Percentiles rank a stretch among this genome's conserved stretches.
phyloP scores from a whole-genome alignment of 1,140 invertebrate species.

The Mactra quadrangularis region DNA sequence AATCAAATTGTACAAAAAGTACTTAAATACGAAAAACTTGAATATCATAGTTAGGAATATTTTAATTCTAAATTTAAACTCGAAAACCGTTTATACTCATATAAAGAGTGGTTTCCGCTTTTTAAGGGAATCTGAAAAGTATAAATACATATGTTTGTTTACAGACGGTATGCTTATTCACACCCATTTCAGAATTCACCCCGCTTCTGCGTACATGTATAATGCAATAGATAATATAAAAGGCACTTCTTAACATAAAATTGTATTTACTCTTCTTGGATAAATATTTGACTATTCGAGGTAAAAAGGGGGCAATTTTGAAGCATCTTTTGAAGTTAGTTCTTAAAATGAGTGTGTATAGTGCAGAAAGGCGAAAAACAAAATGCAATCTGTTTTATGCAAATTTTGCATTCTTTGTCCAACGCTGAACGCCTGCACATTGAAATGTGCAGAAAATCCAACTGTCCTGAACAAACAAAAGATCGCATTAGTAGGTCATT shows the following conservation, averaged over 20 bases:
- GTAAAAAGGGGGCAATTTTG: neutral
- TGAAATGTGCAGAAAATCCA: conserved; percentile 49
- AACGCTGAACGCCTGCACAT: conserved; percentile 55
- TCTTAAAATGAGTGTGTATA: conserved; percentile 46
- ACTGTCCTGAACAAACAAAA: conserved; percentile 56
- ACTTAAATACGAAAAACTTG: neutral
- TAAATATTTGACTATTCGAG: neutral
- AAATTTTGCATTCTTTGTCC: conserved; percentile 46
- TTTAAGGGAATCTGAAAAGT: conserved; percentile 55
- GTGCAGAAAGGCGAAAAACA: conserved; percentile 11
- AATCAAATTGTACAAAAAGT: neutral
- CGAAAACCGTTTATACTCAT: conserved; percentile 58
- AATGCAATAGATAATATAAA: too few species aligned
- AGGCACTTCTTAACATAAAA: too few species aligned
- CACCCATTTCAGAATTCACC: conserved; percentile 34
- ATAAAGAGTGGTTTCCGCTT: conserved; percentile 54
- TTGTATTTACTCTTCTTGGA: too few species aligned
- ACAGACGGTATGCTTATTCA: conserved; percentile 38
- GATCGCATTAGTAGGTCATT: conserved; percentile 52
- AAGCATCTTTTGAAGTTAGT: neutral
- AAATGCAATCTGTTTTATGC: conserved; percentile 51
- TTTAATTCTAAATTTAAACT: conserved; percentile 41
- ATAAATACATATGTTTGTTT: conserved; percentile 52
- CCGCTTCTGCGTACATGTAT: neutral
- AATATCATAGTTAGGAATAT: neutral